Evolutionary conservation across 2,888 invertebrate genomes (phyloP).

Genomic region (Sinopyrophorus schimmeli): DNA sequence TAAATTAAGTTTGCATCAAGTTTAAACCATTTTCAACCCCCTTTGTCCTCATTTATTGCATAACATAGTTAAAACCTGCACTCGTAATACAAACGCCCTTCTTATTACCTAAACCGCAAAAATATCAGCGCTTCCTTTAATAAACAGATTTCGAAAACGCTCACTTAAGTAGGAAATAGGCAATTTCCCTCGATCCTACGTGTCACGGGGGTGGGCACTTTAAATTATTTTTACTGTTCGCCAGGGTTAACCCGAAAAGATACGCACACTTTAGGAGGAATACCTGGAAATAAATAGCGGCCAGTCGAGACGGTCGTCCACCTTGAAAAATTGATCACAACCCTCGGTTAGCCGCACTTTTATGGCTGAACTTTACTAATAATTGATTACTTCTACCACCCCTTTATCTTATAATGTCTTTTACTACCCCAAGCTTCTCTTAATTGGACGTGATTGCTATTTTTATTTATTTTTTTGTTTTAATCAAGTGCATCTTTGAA

Average conservation of each 20-base stretch:
- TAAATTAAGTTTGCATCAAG: conserved; percentile 29
- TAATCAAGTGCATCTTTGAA: too few relatives aligned
- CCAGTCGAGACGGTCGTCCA: conserved; percentile 23
- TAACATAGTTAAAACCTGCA: conserved; percentile 12
- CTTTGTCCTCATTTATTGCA: conserved; percentile 27
- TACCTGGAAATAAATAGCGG: conserved; percentile 26
- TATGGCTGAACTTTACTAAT: conserved; percentile 36
- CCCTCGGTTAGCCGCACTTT: conserved; percentile 31
- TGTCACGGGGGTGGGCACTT: neutral
- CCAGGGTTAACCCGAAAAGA: conserved; percentile 4
- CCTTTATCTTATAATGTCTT: conserved; percentile 19
- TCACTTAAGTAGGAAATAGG: neutral
- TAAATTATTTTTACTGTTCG: conserved; percentile 13
- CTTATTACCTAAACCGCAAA: too few relatives aligned
- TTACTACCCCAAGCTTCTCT: conserved; percentile 20
- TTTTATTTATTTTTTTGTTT: too few relatives aligned
- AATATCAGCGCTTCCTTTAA: neutral
- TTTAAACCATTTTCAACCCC: conserved; percentile 28
- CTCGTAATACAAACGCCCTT: conserved; percentile 1
- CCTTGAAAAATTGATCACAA: conserved; percentile 36
- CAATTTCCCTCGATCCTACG: neutral
- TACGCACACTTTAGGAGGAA: conserved; percentile 15
- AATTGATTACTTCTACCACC: conserved; percentile 35
- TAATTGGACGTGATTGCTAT: conserved; percentile 22
- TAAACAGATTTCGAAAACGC: neutral